These are phyloP conservation scores for Polia nebulosa DNA, from an alignment of 2,888 invertebrate species.

Conservation along the genomic window DNA sequence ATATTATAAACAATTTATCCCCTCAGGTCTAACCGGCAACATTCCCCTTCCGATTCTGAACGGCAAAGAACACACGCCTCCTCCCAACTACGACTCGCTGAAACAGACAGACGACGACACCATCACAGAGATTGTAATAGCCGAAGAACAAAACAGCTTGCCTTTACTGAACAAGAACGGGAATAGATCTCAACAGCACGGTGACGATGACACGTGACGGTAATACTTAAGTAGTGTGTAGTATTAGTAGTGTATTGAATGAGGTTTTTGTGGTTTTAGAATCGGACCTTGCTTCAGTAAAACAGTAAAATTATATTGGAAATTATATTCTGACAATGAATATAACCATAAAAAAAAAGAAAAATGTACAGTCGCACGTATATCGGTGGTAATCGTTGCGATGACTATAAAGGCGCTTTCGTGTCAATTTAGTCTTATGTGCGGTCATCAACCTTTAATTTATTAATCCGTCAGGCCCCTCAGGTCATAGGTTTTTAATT, in stretches of 20 bases:
- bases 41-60: conserved; percentile 78
- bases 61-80: conserved; percentile 75
- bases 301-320: no score
- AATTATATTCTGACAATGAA: no score
- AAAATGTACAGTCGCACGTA: no score
- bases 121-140: conserved; percentile 80
- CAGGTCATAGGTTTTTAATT: no score
- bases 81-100: conserved; percentile 82
- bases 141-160: conserved; percentile 74
- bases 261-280: conserved; percentile 32
- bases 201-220: conserved; percentile 77
- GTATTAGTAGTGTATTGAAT: conserved; percentile 21
- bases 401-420: no score
- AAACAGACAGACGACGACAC: conserved; percentile 74
- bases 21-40: conserved; percentile 84
- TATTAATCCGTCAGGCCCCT: no score
- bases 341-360: no score
- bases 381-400: no score
- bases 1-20: conserved; percentile 1
- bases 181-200: conserved; percentile 61
- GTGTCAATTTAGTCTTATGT: no score
- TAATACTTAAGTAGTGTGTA: conserved; percentile 29
- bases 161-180: conserved; percentile 71
- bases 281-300: neutral
- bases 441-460: no score